Conservation (phyloP, 2,888 invertebrate genomes). For the Folsomia candida region DNA sequence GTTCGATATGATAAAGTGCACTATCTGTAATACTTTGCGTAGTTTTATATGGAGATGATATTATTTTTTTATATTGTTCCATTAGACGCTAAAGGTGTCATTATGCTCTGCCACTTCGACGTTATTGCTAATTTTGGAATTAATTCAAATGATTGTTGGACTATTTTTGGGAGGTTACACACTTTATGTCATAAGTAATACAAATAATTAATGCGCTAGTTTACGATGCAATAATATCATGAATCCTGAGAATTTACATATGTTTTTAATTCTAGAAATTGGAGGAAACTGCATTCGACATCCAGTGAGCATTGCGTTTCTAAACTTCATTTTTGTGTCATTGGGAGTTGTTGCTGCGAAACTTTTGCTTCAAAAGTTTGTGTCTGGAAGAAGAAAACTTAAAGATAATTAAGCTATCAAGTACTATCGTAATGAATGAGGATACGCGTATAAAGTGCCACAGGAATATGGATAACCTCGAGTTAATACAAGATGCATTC, state of each 20-base stretch:
- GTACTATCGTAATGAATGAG: too few relatives aligned
- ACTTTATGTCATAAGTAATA: conserved; percentile 3
- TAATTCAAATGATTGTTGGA: not conserved
- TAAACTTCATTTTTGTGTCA: too few relatives aligned
- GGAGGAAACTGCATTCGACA: not conserved
- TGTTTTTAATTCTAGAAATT: not conserved
- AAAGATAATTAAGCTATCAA: too few relatives aligned
- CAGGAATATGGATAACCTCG: too few relatives aligned
- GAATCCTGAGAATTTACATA: not conserved
- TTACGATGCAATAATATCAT: not conserved
- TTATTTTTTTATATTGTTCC: not conserved
- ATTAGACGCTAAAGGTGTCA: not conserved
- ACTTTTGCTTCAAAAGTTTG: too few relatives aligned
- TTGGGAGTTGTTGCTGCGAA: too few relatives aligned
- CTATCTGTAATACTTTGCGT: not conserved
- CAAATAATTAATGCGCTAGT: not conserved
- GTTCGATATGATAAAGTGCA: not conserved
- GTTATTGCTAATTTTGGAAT: not conserved
- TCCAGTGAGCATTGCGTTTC: not conserved
- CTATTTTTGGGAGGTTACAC: not conserved
- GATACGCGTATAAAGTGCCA: too few relatives aligned
- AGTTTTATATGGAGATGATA: not conserved
- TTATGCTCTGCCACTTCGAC: not conserved
- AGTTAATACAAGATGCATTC: too few relatives aligned
- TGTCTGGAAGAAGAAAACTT: too few relatives aligned